phyloP scores from a whole-genome alignment of 1,140 invertebrate genomes.

The Brachionus plicatilis region DNA sequence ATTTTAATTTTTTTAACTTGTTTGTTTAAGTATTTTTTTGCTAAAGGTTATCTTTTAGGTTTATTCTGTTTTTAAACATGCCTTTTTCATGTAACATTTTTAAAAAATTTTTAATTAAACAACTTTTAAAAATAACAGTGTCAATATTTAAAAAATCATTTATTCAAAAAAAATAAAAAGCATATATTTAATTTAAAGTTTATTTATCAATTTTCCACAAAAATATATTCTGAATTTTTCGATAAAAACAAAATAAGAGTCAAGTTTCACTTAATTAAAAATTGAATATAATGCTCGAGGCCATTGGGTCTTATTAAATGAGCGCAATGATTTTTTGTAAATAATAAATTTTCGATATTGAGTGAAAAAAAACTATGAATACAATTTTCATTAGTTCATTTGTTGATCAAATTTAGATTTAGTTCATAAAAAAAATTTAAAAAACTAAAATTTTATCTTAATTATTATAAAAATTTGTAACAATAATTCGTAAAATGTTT shows the following conservation, averaged over 20 bases:
- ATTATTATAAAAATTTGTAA: no score
- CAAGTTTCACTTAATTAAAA: neutral
- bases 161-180: neutral
- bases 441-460: no score
- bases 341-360: neutral
- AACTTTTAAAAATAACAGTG: neutral
- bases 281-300: neutral
- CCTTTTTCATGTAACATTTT: neutral
- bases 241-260: neutral
- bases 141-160: neutral
- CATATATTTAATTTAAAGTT: neutral
- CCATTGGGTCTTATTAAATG: neutral
- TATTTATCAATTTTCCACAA: neutral
- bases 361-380: neutral
- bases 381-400: neutral
- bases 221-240: neutral
- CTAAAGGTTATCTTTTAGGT: neutral
- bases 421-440: no score
- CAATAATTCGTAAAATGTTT: no score
- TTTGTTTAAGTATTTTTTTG: neutral
- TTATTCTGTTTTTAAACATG: neutral
- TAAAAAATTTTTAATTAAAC: neutral
- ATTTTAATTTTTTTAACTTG: neutral
- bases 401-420: no score
- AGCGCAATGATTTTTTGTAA: neutral